These are phyloP conservation scores for Diorhabda carinulata DNA, from an alignment of 1,140 invertebrate genomes.

Conservation along the genomic window DNA sequence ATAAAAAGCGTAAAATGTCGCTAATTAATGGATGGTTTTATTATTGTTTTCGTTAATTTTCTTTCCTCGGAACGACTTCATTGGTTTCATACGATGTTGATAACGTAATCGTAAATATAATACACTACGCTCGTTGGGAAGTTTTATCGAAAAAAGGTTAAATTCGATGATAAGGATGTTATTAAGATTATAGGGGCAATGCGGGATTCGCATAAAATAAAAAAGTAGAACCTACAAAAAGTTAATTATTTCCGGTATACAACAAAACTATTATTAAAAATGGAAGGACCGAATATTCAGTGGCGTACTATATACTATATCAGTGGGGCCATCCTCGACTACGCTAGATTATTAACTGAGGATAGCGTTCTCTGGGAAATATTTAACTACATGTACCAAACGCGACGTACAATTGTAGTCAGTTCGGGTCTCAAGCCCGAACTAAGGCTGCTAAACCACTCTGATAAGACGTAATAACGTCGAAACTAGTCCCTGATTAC, in stretches of 20 bases:
- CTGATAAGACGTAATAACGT: too few relatives aligned
- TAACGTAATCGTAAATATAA: constrained; percentile 3
- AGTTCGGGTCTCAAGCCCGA: too few relatives aligned
- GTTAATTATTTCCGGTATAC: background rate
- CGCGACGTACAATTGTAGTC: too few relatives aligned
- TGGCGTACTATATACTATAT: too few relatives aligned
- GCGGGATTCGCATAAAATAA: background rate
- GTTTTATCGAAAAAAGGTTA: background rate
- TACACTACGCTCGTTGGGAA: background rate
- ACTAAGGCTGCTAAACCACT: too few relatives aligned
- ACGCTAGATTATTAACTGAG: too few relatives aligned
- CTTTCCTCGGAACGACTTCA: background rate
- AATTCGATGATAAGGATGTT: background rate
- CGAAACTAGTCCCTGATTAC: too few relatives aligned
- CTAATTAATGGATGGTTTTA: background rate
- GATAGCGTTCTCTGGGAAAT: too few relatives aligned
- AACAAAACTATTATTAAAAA: background rate
- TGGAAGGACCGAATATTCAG: too few relatives aligned
- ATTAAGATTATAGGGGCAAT: background rate
- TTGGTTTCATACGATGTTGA: background rate
- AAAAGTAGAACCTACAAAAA: background rate
- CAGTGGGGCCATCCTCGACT: too few relatives aligned
- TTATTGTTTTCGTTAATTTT: background rate
- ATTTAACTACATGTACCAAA: too few relatives aligned
- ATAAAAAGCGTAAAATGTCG: background rate